Conservation (phyloP, 1,140 invertebrate genomes). For the Eurosta solidaginis region DNA sequence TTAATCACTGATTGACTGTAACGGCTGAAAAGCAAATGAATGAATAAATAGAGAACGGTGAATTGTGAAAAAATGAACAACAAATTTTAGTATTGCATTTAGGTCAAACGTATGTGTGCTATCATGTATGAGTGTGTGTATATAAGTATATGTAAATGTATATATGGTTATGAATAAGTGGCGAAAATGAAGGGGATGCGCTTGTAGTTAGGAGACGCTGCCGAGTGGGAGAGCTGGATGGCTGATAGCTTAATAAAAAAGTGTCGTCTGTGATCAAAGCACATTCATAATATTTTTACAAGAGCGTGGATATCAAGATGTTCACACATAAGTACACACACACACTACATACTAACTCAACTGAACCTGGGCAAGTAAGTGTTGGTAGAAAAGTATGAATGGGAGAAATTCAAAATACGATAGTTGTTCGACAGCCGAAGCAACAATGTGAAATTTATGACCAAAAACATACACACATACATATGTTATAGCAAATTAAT, state of each 20-base stretch:
- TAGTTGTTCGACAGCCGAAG: background rate
- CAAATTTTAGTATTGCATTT: background rate
- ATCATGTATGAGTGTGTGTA: background rate
- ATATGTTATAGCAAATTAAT: background rate
- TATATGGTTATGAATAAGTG: too few relatives aligned
- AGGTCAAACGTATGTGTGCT: background rate
- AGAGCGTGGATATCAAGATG: background rate
- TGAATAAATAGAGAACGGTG: background rate
- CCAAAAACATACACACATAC: background rate
- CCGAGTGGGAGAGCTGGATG: background rate
- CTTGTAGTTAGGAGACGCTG: too few relatives aligned
- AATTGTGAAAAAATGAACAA: conserved; percentile 1
- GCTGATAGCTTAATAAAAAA: background rate
- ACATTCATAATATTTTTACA: conserved; percentile 14
- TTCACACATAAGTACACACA: background rate
- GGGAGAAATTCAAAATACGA: background rate
- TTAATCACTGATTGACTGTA: conserved; percentile 21
- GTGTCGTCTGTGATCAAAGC: background rate
- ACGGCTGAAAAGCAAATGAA: conserved; percentile 6
- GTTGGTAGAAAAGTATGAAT: background rate
- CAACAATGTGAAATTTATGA: background rate
- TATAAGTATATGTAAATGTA: too few relatives aligned
- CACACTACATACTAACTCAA: background rate
- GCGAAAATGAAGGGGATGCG: too few relatives aligned
- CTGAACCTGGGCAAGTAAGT: background rate